phyloP scores from a whole-genome alignment of 2,113 vertebrate species.

The Tretioscincus oriximinensis region DNA sequence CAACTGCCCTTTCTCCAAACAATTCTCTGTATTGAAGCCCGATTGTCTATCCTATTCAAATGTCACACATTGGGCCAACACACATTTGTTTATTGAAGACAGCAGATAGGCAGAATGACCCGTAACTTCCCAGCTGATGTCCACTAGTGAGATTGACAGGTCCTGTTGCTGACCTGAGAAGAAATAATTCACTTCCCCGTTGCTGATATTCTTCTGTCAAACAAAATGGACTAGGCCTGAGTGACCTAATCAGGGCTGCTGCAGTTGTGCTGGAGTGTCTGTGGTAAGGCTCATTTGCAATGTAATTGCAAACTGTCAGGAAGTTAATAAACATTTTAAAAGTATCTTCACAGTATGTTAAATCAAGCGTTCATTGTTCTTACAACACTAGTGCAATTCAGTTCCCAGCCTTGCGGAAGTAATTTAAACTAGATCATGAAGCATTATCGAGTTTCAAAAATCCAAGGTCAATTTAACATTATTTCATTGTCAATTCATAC shows the following conservation, averaged over 20 bases:
- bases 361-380: conserved; percentile 8
- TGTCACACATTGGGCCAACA: no score
- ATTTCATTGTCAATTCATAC: conserved; percentile 36
- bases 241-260: no score
- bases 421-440: conserved; percentile 25
- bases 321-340: conserved; percentile 54
- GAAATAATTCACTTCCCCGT: neutral
- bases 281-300: neutral
- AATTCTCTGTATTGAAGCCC: neutral
- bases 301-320: conserved; percentile 34
- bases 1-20: neutral
- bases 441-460: conserved; percentile 9
- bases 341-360: conserved; percentile 29
- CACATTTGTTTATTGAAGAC: neutral
- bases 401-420: conserved; percentile 40
- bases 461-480: neutral
- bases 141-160: neutral
- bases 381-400: neutral
- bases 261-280: no score
- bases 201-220: neutral
- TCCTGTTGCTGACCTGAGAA: no score
- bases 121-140: no score
- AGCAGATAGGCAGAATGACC: neutral
- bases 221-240: neutral
- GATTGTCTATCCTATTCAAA: neutral